Percentiles rank a stretch among this genome's conserved stretches.
These are phyloP conservation scores for Mesembrinibis cayennensis DNA, from an alignment of 2,113 vertebrate species.

Conservation along the genomic window DNA sequence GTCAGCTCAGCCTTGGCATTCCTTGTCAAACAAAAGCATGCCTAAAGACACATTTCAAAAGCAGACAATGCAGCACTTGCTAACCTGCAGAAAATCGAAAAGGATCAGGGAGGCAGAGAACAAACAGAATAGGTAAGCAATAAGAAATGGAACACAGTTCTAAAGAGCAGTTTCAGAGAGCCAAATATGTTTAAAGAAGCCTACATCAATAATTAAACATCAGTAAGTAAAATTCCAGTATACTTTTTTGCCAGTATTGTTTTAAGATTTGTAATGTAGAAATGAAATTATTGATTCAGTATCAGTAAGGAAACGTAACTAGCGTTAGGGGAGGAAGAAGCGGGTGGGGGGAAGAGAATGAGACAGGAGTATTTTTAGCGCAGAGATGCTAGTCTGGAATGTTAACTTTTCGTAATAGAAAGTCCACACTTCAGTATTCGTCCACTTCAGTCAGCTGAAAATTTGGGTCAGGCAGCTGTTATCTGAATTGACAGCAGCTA, in stretches of 20 bases:
- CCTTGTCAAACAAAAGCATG: conserved; percentile 92
- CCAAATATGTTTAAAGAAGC: conserved; percentile 88
- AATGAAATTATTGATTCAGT: conserved; percentile 74
- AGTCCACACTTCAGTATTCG: conserved; percentile 58
- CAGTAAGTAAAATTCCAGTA: conserved; percentile 79
- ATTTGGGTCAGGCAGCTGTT: conserved; percentile 68
- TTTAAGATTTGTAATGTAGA: conserved; percentile 77
- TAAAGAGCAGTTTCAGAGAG: conserved; percentile 87
- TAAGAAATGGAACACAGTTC: conserved; percentile 80
- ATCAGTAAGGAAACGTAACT: conserved; percentile 54
- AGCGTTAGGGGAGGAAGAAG: conserved; percentile 2
- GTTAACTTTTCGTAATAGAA: conserved; percentile 59
- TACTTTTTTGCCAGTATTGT: conserved; percentile 72
- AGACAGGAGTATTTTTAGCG: not conserved
- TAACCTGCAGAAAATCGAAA: conserved; percentile 91
- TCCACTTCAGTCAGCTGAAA: conserved; percentile 66
- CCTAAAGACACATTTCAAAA: conserved; percentile 93
- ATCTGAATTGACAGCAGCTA: conserved; percentile 71
- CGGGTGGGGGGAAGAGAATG: not conserved
- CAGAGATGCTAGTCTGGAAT: conserved; percentile 27
- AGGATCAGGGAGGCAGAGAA: conserved; percentile 84
- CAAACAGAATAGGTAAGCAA: conserved; percentile 91
- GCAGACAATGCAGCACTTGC: conserved; percentile 84
- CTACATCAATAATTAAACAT: conserved; percentile 81
- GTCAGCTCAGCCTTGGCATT: conserved; percentile 87